Evolutionary conservation across 2,113 vertebrate genomes (phyloP), one percentile per base, ranked within the genome.

Genomic region (Sebastes schlegelii): DNA sequence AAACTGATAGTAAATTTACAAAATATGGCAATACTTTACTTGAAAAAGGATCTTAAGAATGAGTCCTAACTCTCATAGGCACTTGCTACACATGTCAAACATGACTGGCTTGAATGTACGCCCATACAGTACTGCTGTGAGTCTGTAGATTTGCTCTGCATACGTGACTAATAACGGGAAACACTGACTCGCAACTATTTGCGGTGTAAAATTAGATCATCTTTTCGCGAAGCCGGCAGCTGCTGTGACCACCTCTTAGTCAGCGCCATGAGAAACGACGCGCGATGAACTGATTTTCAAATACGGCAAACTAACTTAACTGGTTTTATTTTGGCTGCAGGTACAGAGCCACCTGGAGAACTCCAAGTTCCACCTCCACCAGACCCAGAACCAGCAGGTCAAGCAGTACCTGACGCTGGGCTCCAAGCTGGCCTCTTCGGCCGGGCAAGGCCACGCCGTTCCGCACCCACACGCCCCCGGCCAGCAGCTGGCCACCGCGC

Each of bases 391-490:
- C 72, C 95, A 97, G 84, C 97, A 98, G 90, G 96, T 97, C 86
- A 97, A 98, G 89, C 96, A 98, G 88, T 98, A 97, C 89, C 87
- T 98, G 92, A 96, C 97, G 5, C 93, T 98, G 11, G 98, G 98
- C 46, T 94, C 95, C 81, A 98, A 97, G 91, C 80, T 97, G 40
- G 90, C 96, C 83, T 92, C 91, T 34, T 95, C 96, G 6, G 87
- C 95, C 62, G 90, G 88, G 61, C 96, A 96, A 72, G 94, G 92
- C 0, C 92, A 96, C 62, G 78, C 94, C 6, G 76, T 91, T 26
- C 80, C 95, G 5, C 95, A 97, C 57, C 91, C 95, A 8, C 95
- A 96, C 86, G 75, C 91, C 0, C 76, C 89, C 0, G 86, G 94
- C 86, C 96, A 96, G 83, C 84, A 94, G 0, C 54, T 91, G 48